These are phyloP conservation scores for Gambusia holbrooki DNA, from an alignment of 2,113 vertebrate species.

Conservation along the genomic window DNA sequence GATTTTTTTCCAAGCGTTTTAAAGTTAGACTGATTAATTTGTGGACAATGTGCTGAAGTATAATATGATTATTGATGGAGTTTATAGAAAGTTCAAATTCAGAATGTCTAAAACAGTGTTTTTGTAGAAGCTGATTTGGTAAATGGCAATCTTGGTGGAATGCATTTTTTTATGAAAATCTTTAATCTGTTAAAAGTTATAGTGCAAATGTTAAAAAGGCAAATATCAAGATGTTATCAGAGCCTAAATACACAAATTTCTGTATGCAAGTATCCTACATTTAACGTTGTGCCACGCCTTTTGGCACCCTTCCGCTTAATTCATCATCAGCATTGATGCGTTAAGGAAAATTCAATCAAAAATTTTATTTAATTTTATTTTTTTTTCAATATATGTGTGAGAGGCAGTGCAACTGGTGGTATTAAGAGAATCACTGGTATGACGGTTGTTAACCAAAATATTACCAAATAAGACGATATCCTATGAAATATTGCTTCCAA, in stretches of 20 bases:
- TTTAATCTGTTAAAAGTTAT: no score
- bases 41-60: no score
- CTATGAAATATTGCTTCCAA: background rate
- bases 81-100: no score
- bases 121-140: no score
- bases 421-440: background rate
- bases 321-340: background rate
- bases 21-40: background rate
- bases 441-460: background rate
- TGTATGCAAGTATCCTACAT: background rate
- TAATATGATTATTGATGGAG: no score
- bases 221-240: background rate
- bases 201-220: no score
- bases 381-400: background rate
- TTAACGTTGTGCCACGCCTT: background rate
- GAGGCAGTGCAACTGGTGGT: background rate
- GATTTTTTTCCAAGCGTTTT: background rate
- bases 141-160: no score
- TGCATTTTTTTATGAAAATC: no score
- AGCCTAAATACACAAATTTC: background rate
- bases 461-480: background rate
- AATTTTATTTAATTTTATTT: background rate
- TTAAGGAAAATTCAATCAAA: background rate
- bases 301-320: background rate
- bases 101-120: no score